Evolutionary conservation across 2,888 invertebrate genomes (phyloP).

Genomic region (Antitype chi): DNA sequence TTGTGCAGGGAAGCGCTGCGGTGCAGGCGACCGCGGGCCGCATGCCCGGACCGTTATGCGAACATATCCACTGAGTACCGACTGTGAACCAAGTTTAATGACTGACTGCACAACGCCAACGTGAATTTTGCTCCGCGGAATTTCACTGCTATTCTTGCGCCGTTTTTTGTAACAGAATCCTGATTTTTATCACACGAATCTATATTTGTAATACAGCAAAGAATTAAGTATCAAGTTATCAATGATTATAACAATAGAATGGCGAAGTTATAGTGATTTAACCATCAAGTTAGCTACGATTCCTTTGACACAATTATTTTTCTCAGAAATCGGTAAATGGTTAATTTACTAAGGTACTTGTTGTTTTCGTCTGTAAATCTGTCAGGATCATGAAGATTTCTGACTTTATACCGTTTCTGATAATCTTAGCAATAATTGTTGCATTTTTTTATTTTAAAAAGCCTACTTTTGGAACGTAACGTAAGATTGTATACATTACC

Average conservation of each 20-base stretch:
- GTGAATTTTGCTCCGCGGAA: slow-evolving; percentile 66
- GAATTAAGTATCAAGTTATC: slow-evolving; percentile 7
- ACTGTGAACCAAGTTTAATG: slow-evolving; percentile 74
- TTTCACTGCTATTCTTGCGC: slow-evolving; percentile 47
- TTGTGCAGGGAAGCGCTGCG: slow-evolving; percentile 47
- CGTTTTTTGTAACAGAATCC: slow-evolving; percentile 22
- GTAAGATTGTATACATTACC: slow-evolving; percentile 13
- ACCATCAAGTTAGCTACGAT: slow-evolving; percentile 17
- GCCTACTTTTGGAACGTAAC: slow-evolving; percentile 8
- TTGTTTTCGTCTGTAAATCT: not conserved
- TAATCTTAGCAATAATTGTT: not conserved
- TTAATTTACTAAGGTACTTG: not conserved
- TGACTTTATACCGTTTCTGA: not conserved
- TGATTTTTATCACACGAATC: not conserved
- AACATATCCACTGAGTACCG: slow-evolving; percentile 69
- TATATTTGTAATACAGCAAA: slow-evolving; percentile 2
- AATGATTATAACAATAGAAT: slow-evolving; percentile 24
- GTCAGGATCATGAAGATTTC: not conserved
- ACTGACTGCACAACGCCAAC: slow-evolving; percentile 75
- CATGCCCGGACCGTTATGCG: slow-evolving; percentile 74
- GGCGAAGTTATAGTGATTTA: slow-evolving; percentile 16
- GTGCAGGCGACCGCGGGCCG: slow-evolving; percentile 57
- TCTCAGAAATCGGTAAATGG: slow-evolving; percentile 16
- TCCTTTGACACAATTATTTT: slow-evolving; percentile 33
- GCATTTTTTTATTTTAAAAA: not conserved